phyloP scores from a whole-genome alignment of 2,113 vertebrate species.

The Lathamus discolor region DNA sequence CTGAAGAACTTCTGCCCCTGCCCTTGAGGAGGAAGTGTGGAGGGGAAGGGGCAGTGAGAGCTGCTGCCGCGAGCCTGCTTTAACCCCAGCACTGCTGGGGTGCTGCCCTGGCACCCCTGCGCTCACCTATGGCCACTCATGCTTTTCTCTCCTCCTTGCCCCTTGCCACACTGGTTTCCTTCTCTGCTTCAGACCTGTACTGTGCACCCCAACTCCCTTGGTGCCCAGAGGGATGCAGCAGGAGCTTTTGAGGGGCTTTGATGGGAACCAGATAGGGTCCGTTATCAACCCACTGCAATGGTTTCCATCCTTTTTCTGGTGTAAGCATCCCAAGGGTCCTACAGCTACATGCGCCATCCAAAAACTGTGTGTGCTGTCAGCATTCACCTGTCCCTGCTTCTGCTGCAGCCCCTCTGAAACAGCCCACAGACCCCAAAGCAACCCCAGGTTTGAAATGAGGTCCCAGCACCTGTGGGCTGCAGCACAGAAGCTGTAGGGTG shows the following conservation, averaged over 20 bases:
- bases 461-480: rapidly evolving
- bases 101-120: background rate
- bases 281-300: no score
- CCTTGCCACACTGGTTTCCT: background rate
- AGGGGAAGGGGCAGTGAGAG: background rate
- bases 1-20: background rate
- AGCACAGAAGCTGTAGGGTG: background rate
- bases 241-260: background rate
- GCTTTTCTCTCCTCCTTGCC: background rate
- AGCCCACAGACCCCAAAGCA: background rate
- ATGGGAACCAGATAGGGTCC: background rate
- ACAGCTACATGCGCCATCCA: rapidly evolving
- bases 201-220: rapidly evolving
- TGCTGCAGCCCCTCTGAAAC: background rate
- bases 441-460: background rate
- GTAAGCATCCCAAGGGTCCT: background rate
- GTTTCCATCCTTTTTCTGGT: background rate
- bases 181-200: rapidly evolving
- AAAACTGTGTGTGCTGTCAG: rapidly evolving
- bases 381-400: background rate
- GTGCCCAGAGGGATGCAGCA: background rate
- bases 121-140: rapidly evolving
- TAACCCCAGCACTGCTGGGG: background rate
- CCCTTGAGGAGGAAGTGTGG: background rate
- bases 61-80: rapidly evolving